Conservation (phyloP, 2,797 vertebrate genomes). For the Ibycter americanus region DNA sequence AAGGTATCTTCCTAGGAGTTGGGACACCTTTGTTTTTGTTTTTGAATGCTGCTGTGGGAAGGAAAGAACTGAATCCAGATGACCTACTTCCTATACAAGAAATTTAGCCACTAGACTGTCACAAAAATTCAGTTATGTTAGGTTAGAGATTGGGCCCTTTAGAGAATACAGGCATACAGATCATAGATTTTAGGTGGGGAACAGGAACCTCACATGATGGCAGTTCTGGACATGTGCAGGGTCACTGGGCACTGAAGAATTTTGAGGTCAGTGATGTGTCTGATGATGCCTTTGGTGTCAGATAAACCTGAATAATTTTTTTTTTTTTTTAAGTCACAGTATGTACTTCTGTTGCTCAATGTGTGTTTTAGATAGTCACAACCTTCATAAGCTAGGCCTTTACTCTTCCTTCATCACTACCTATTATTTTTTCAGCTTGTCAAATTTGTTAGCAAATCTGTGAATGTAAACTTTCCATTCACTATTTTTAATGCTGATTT, state of each 20-base stretch:
- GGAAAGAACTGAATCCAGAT: neutral
- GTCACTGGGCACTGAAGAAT: neutral
- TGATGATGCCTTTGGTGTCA: neutral
- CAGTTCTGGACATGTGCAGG: neutral
- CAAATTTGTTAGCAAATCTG: neutral
- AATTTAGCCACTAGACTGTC: neutral
- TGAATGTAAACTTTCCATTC: neutral
- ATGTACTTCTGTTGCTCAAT: neutral
- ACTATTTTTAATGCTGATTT: neutral
- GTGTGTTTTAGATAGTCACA: fast-evolving
- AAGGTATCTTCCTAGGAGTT: neutral
- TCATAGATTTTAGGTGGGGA: neutral
- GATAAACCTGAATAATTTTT: neutral
- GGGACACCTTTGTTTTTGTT: neutral
- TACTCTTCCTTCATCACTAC: neutral
- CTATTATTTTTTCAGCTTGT: neutral
- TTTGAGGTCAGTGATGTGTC: neutral
- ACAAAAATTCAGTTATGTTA: neutral
- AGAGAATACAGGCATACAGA: neutral
- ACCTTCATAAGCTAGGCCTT: neutral
- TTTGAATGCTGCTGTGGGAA: neutral
- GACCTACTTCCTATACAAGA: neutral
- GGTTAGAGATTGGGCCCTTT: neutral
- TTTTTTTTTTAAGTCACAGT: neutral
- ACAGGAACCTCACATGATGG: neutral